Base-by-base conservation (phyloP, 2,888 invertebrate genomes). In the Stenodera caucasica region DNA sequence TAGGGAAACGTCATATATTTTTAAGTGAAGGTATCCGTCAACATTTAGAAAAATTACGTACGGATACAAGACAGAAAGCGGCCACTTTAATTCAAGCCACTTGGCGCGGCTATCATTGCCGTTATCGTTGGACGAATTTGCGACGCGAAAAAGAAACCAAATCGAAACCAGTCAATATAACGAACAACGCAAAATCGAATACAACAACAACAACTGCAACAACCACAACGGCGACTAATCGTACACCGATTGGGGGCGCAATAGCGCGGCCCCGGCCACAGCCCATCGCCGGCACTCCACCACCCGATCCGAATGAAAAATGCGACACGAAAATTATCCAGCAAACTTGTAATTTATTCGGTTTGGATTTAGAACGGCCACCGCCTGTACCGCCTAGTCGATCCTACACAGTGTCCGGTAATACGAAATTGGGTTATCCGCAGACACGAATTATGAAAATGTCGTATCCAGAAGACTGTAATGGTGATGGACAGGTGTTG, bases 1-100 rank as follows among this genome's bases (percentile, higher is more conserved):
- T 94, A 51, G 97, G 97, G 65, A 94, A 94, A 79, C 85, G 95
- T 2, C 96, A 97, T 80, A 92, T 96, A 50, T 97, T 97, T 81
- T 86, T 96, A 63, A 96, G 95, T 82, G 96, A 96, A 81, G 94
- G 93, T 29, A 92, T 95, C 75, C 85, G 95, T 6, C 95, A 96
- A 81, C 93, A 94, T 72, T 80, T 97, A 70, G 96, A 96, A 79
- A 88, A 89, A 61, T 82, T 94, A 74, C 84, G 96, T 6, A 86
- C 88, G 26, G 89, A 90, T 64, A 90, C 90, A 2, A 84, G 94
- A 0, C 86, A 89, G 70, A 86, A 87, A 68, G 92, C 94, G 12
- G 95, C 95, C 1, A 89, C 89, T n/a, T 79, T 88, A 52, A 90
- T 96, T 74, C 96, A 91, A 82, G 84, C 92, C 6, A 87, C 88